Evolutionary conservation across 2,113 vertebrate species (phyloP), one percentile per base, ranked within the genome.

Genomic region (Tachuris rubrigastra): DNA sequence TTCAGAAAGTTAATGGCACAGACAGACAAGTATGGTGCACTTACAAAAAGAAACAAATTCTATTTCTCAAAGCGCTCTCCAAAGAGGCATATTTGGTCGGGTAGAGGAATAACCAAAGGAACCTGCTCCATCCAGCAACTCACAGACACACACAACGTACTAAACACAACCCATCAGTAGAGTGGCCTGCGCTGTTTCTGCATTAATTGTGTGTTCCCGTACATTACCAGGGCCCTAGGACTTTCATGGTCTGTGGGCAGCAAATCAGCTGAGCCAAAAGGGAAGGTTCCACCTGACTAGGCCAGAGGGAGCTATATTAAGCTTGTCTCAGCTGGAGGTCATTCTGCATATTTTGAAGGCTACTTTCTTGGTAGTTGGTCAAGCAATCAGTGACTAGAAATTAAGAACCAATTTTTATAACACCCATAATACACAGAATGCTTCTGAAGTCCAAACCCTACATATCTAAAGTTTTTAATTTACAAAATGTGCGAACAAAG

Each of bases 181-280:
- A 65, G 80, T 3, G 37, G 80, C 85, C 60, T 81, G 80, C 39
- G 60, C 83, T 87, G 67, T 71, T 93, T 72, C 95, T 7, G 23
- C 89, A 85, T 78, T 89, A 81, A 88, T 94, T 85, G 49, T 79
- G 66, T 62, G 77, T 87, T 60, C 93, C 92, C 75, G 56, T 71
- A 35, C 65, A 71, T 84, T 94, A 87, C 62, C 87, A 95, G 89
- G 91, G 94, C 87, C 73, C 83, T 87, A 90, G 73, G 92, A 95
- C 86, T 89, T 96, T 96, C 96, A 96, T 93, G 96, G 95, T 96
- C 96, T 91, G 73, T 94, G 58, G 90, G 95, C 95, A 96, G 96
- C 95, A 94, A 96, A 97, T 92, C 13, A 2, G 94, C 90, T 96
- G 96, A 96, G 95, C 96, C 95, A 96, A 97, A 95, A 96, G 73